A percentile compares a stretch with the other conserved stretches of the same genome.
Conservation (phyloP, 2,888 invertebrate genomes). For the Anodontia alba region DNA sequence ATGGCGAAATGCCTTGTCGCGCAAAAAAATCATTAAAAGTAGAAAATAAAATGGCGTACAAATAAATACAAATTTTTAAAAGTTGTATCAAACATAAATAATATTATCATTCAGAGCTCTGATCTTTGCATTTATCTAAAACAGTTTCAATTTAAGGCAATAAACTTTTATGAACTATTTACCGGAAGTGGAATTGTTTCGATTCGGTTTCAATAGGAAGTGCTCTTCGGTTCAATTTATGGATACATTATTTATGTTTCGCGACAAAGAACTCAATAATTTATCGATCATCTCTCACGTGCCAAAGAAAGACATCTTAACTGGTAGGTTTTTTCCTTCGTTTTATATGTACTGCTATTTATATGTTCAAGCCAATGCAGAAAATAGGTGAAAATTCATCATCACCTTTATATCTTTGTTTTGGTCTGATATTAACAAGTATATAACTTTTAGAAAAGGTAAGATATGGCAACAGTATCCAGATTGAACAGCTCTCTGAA, state of each 20-base stretch:
- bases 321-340: background rate
- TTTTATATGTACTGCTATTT: background rate
- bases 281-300: background rate
- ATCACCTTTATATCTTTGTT: background rate
- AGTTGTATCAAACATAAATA: no score
- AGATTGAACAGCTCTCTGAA: no score
- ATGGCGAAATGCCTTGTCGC: constrained; percentile 65
- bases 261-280: background rate
- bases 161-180: no score
- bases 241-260: constrained; percentile 13
- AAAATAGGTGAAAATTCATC: no score
- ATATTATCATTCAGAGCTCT: no score
- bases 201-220: constrained; percentile 47
- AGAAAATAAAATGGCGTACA: no score
- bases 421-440: background rate
- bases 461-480: no score
- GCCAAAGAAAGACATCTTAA: background rate
- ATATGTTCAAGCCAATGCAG: no score
- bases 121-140: no score
- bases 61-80: no score
- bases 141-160: no score
- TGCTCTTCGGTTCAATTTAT: constrained; percentile 60
- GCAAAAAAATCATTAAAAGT: constrained; percentile 45
- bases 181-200: constrained; percentile 8
- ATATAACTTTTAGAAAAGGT: background rate